A percentile compares a stretch with the other conserved stretches of the same genome.
These are phyloP conservation scores for Phymanthus crucifer DNA, from an alignment of 92 coral and sea anemone species.

Conservation along the genomic window DNA sequence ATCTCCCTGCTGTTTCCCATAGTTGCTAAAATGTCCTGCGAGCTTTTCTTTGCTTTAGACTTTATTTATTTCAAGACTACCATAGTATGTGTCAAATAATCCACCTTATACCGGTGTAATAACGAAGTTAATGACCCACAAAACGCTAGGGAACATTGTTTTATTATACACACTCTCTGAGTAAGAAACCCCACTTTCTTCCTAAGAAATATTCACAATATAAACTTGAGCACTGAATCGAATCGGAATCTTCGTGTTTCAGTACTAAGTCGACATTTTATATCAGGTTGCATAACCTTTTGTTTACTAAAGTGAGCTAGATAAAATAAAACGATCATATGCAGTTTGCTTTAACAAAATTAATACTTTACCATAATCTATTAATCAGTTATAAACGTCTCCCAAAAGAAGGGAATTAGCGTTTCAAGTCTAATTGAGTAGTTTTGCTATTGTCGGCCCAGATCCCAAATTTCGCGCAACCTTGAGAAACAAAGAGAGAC, in stretches of 20 bases:
- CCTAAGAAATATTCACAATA: conserved; percentile 45
- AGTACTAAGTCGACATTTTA: conserved; percentile 35
- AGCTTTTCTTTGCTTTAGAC: neutral
- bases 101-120: conserved; percentile 13
- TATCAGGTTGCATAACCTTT: conserved; percentile 21
- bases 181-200: conserved; percentile 34
- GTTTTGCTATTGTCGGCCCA: conserved; percentile 25
- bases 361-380: neutral
- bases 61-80: neutral
- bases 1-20: neutral
- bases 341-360: conserved; percentile 22
- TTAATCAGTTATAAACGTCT: conserved; percentile 7
- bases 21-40: neutral
- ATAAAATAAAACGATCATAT: conserved; percentile 11
- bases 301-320: conserved; percentile 2
- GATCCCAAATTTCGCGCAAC: conserved; percentile 13
- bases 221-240: conserved; percentile 31
- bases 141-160: conserved; percentile 14
- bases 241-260: neutral
- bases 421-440: conserved; percentile 6
- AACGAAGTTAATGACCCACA: conserved; percentile 23
- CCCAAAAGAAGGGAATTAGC: neutral
- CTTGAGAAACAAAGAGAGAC: conserved; percentile 36
- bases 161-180: conserved; percentile 39
- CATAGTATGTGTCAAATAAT: neutral